Base-by-base conservation (phyloP, 1,140 invertebrate species). In the Drosophila baimaii region DNA sequence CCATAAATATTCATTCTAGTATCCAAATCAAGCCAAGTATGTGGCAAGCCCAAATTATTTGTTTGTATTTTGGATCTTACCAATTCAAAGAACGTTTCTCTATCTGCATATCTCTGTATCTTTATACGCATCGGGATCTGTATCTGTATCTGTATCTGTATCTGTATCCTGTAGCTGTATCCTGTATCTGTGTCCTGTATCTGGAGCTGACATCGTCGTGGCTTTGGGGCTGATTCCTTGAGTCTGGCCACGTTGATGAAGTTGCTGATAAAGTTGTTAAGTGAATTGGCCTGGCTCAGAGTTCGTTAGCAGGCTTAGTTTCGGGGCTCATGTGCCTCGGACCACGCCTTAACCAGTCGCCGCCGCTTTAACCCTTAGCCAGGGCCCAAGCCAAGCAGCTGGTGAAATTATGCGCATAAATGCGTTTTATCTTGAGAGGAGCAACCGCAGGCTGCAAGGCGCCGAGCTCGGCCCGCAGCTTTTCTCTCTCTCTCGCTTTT, bases 181-280 rank as follows among this genome's bases (percentile, higher is more conserved):
- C 33, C 31, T 8, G 31, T 21, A 23, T 59, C 51, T 19, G 52
- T 37, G 12, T 33, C 25, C n/a, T 51, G 51, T 56, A 52, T 35
- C 27, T 41, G 74, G 13, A 37, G 62, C 37, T 64, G 49, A 66
- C 74, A 55, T 77, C 61, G 62, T 57, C 49, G 59, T 59, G 21
- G 69, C 41, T 49, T 31, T 23, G 65, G 35, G 27, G 21, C 19
- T 23, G 37, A 27, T 63, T 46, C 39, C 59, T 23, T 19, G 61
- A 29, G 31, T 29, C 37, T n/a, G 39, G 29, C 51, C 61, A 58
- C 41, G 43, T 63, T 81, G 80, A 61, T 55, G 63, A 55, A 62
- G 54, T 80, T 63, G 62, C 56, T 74, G 70, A 85, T 85, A 80
- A 85, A 86, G 77, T 85, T 85, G 82, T 81, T 85, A 85, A 85